A percentile compares a stretch with the other conserved stretches of the same genome.
phyloP scores from a whole-genome alignment of 2,797 vertebrate genomes.

The Thunnus albacares region DNA sequence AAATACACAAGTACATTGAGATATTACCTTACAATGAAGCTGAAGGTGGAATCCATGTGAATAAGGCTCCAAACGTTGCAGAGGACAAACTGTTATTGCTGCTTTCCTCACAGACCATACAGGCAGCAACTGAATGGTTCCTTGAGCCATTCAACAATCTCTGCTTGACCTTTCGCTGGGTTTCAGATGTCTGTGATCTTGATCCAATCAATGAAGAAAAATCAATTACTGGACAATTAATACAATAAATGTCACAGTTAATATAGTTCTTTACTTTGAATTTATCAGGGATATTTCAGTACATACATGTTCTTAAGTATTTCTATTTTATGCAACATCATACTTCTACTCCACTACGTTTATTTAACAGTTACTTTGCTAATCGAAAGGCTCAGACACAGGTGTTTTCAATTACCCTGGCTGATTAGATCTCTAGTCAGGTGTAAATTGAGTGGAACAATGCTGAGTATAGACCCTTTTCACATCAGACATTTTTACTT shows the following conservation, averaged over 20 bases:
- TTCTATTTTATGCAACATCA: too few relatives aligned
- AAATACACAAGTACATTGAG: not conserved
- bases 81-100: not conserved
- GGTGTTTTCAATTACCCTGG: too few relatives aligned
- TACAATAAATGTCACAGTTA: not conserved
- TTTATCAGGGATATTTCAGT: not conserved
- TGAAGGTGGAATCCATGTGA: slow-evolving; percentile 1
- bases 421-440: too few relatives aligned
- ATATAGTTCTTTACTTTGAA: not conserved
- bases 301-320: not conserved
- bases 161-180: not conserved
- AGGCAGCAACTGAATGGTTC: not conserved
- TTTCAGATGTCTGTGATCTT: slow-evolving; percentile 21
- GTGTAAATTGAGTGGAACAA: too few relatives aligned
- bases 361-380: too few relatives aligned
- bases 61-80: not conserved
- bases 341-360: not conserved
- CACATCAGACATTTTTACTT: too few relatives aligned
- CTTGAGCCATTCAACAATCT: not conserved
- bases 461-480: too few relatives aligned
- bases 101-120: not conserved
- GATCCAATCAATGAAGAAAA: not conserved
- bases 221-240: not conserved
- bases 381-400: too few relatives aligned
- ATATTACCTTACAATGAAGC: slow-evolving; percentile 16